A percentile compares a stretch with the other conserved stretches of the same genome.
phyloP scores from a whole-genome alignment of 2,113 vertebrate species.

The Naja naja region DNA sequence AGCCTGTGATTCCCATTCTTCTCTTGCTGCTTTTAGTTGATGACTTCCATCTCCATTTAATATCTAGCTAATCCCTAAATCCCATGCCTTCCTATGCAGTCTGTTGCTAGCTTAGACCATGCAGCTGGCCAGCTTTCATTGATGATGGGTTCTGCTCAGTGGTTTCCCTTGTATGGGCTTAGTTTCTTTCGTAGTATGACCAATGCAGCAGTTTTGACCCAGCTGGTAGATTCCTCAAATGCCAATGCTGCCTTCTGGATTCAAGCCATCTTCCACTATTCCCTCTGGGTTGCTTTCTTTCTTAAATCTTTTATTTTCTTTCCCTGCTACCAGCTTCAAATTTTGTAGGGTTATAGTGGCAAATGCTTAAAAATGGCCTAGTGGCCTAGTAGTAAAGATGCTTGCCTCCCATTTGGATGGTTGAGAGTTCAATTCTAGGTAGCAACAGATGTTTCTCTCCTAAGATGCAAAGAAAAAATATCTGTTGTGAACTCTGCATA shows the following conservation, averaged over 20 bases:
- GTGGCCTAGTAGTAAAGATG: background rate
- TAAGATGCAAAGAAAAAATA: background rate
- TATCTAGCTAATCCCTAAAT: background rate
- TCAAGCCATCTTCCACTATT: background rate
- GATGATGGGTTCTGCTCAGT: rapidly evolving
- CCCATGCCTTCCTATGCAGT: background rate
- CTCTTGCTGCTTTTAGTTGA: background rate
- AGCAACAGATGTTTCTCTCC: background rate
- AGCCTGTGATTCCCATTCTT: background rate
- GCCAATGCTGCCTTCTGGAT: background rate
- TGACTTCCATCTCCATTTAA: background rate
- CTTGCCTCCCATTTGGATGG: background rate
- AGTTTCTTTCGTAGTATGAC: constrained; percentile 18
- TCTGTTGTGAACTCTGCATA: background rate
- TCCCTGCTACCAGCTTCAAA: background rate
- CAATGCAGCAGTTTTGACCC: background rate
- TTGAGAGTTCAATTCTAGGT: background rate
- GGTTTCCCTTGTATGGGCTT: constrained; percentile 61
- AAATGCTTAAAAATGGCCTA: background rate
- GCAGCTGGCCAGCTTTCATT: constrained; percentile 7
- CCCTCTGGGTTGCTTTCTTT: background rate
- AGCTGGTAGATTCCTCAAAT: constrained; percentile 25
- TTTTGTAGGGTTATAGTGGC: background rate
- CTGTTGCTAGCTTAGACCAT: background rate
- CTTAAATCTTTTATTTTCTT: no score